Evolutionary conservation across 2,888 invertebrate species (phyloP).

Genomic region (Ophion ellenae): DNA sequence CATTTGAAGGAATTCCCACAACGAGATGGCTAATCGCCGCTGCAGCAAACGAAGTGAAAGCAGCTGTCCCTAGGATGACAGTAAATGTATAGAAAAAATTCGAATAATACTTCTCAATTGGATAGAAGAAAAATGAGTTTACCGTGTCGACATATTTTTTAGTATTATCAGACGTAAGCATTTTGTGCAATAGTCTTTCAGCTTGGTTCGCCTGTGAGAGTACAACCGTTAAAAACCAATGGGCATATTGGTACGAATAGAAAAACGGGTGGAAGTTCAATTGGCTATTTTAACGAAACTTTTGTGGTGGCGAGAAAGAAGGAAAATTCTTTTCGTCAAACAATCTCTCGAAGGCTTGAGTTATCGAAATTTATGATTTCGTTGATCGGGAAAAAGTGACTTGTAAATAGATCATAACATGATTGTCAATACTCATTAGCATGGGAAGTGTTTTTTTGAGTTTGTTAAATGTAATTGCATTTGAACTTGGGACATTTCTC

Average conservation of each 20-base stretch:
- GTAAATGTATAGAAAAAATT: slow-evolving; percentile 28
- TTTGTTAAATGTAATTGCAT: no score
- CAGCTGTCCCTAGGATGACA: slow-evolving; percentile 43
- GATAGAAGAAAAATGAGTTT: background rate
- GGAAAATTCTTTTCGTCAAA: no score
- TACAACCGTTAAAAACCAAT: background rate
- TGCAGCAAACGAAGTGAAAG: slow-evolving; percentile 59
- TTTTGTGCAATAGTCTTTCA: slow-evolving; percentile 54
- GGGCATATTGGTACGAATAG: no score
- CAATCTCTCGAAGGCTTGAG: no score
- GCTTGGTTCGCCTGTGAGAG: slow-evolving; percentile 56
- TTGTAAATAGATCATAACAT: no score
- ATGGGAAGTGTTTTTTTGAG: no score
- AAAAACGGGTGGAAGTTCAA: no score
- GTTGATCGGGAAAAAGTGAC: no score
- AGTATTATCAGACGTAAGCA: slow-evolving; percentile 22
- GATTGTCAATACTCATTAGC: no score
- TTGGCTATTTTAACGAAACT: background rate
- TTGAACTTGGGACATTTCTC: no score
- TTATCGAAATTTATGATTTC: no score
- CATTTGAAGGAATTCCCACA: slow-evolving; percentile 56
- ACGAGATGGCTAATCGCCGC: slow-evolving; percentile 43
- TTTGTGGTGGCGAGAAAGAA: background rate
- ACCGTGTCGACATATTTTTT: slow-evolving; percentile 44
- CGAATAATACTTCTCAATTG: slow-evolving; percentile 3